Base-by-base conservation (phyloP, 1,140 invertebrate species). In the Steinernema feltiae region DNA sequence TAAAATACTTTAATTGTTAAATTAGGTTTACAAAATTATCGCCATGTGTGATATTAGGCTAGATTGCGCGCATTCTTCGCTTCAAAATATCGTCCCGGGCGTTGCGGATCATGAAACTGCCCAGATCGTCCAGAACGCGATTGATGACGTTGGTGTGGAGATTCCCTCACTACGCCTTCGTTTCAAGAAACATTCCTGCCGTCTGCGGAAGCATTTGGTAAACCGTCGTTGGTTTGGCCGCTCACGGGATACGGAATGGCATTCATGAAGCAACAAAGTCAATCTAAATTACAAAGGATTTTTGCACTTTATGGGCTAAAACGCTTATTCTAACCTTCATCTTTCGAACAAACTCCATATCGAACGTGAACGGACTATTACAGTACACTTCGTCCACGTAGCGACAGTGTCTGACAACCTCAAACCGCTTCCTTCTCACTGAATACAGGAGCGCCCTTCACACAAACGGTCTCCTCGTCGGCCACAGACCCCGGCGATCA, bases 351-450 rank as follows among this genome's bases (percentile, higher is more conserved):
- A 63, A 63, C 3, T 63, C 53, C 53, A 15, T n/a, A 84, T 92
- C 92, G 18, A 95, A 87, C 80, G 92, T 91, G 12, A 3, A 63
- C 0, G 97, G 97, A 12, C 96, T 95, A 88, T 97, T 92, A 76
- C 91, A 89, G 0, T 98, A 91, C 31, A 99, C 92, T 90, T 99
- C 97, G 89, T 99, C 97, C 2, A 99, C 97, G 87, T 99, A 99
- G 83, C 97, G 91, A 89, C 97, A 99, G 89, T 99, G 97, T 78
- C 94, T 89, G 0, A 99, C 92, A 12, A 93, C 94, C 87, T 99
- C 97, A 63, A 80, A 84, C 71, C 97, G 90, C 88, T 99, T n/a
- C 97, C 30, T 89, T 88, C 85, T 98, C 97, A 41, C 91, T 94
- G 94, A 98, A 99, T 0, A 99, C 97, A 1, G 97, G 99, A 78